Base-by-base conservation (phyloP, 2,797 vertebrate species). In the Pterois miles region DNA sequence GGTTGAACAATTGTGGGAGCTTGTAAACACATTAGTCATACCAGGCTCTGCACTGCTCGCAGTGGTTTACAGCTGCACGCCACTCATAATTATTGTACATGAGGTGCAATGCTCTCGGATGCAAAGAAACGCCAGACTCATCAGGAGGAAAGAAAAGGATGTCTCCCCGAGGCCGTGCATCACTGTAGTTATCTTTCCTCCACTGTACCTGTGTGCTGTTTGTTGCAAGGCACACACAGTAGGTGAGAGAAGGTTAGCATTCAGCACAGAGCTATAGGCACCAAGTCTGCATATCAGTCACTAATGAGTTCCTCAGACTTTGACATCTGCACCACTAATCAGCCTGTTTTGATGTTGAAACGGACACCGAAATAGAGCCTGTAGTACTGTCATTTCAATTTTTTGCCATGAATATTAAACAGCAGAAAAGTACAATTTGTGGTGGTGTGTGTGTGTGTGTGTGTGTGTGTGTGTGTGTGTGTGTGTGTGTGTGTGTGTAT, bases 11-110 rank as follows among this genome's bases (percentile, higher is more conserved):
- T 82, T 78, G 60, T 73, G 77, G 27, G 73, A 79, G 84, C 82
- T 81, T 79, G 82, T 88, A 90, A 92, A 91, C 80, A 86, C 84
- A 89, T 91, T 88, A 82, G 86, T 88, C 84, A 84, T 81, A 75
- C 33, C 68, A 25, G 65, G 68, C 80, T 52, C 80, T 59, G 81
- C 76, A 36, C 65, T 14, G 76, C 82, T 84, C 14, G 7, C 78
- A 29, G 84, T 59, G 78, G 76, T 85, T 59, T 87, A 80, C 86
- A 83, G 86, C 78, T 85, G 73, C 46, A 66, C 81, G 43, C 62
- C 6, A 64, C 79, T 88, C 76, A 84, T 86, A 77, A 91, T 90
- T 81, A 83, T 82, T 85, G 84, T 69, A 76, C 80, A 84, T 36
- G 36, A 88, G 74, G 72, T 84, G 80, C 67, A 78, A 66, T 83